Conservation (phyloP, 2,797 vertebrate genomes). For the Molothrus ater region DNA sequence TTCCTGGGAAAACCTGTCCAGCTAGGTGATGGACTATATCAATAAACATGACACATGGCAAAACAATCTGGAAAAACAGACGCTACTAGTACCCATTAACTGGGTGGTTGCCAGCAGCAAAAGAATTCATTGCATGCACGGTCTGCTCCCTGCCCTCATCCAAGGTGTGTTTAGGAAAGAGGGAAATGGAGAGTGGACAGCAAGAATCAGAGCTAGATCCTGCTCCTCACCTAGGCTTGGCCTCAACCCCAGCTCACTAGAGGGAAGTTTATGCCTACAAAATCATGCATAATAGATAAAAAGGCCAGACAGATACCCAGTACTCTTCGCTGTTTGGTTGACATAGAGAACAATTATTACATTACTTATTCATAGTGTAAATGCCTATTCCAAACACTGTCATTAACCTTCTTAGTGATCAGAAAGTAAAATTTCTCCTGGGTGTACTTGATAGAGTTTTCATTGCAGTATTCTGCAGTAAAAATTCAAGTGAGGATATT, state of each 20-base stretch:
- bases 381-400: neutral
- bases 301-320: neutral
- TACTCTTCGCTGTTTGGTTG: neutral
- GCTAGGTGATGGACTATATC: neutral
- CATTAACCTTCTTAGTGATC: neutral
- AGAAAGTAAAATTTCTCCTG: neutral
- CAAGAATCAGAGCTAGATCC: neutral
- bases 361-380: neutral
- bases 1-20: neutral
- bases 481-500: neutral
- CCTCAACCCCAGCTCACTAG: neutral
- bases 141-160: neutral
- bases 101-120: neutral
- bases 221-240: neutral
- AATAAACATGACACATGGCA: neutral
- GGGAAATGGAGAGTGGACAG: neutral
- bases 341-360: neutral
- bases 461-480: neutral
- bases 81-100: neutral
- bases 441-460: neutral
- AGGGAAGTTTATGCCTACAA: neutral
- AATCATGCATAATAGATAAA: neutral
- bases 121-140: neutral
- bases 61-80: neutral
- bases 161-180: rapidly evolving